phyloP scores from a whole-genome alignment of 2,888 invertebrate species.

The Lithophane socia region DNA sequence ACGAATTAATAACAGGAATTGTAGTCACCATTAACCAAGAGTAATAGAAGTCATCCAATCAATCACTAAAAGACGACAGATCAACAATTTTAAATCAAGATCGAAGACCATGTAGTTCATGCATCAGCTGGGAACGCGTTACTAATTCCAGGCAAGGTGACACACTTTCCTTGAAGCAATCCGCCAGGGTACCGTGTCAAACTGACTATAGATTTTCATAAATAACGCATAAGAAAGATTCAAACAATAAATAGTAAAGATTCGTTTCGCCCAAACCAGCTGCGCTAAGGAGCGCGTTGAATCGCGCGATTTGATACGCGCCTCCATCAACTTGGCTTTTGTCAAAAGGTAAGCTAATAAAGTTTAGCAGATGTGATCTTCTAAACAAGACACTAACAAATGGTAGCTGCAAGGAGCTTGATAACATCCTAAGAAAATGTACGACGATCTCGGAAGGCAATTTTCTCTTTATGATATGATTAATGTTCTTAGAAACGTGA shows the following conservation, averaged over 20 bases:
- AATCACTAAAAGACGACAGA: conserved; percentile 71
- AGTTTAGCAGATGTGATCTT: conserved; percentile 90
- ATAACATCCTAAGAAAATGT: conserved; percentile 78
- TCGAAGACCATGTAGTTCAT: conserved; percentile 74
- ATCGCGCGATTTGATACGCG: conserved; percentile 89
- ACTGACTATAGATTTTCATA: conserved; percentile 86
- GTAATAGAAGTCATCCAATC: conserved; percentile 60
- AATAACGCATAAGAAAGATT: conserved; percentile 87
- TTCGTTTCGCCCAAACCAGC: conserved; percentile 88
- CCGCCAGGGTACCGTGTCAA: conserved; percentile 77
- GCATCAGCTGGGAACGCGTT: conserved; percentile 81
- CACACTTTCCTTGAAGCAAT: conserved; percentile 81
- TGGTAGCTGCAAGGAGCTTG: conserved; percentile 79
- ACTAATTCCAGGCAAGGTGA: conserved; percentile 88
- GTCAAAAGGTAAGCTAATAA: conserved; percentile 88
- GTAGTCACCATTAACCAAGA: conserved; percentile 11
- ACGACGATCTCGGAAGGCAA: conserved; percentile 75
- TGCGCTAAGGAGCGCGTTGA: conserved; percentile 88
- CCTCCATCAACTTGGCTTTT: conserved; percentile 88
- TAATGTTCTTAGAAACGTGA: conserved; percentile 69
- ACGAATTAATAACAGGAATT: conserved; percentile 10
- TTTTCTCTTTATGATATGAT: conserved; percentile 79
- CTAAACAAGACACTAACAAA: conserved; percentile 89
- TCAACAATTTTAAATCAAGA: conserved; percentile 67
- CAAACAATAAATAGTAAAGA: conserved; percentile 88